Evolutionary conservation across 1,140 invertebrate species (phyloP), one percentile per base, ranked within the genome.

Genomic region (Pararge aegeria): DNA sequence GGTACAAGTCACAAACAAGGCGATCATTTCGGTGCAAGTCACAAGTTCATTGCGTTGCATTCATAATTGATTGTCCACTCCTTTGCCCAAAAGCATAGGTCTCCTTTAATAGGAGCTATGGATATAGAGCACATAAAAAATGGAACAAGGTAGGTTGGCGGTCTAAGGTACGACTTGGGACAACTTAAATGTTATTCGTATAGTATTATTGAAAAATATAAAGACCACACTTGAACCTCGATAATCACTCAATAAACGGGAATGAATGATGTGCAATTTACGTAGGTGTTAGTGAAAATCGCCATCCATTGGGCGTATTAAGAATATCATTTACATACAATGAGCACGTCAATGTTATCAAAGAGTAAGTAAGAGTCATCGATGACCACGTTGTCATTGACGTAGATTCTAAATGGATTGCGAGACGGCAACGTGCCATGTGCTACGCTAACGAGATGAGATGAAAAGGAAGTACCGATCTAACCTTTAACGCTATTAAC

Each of bases 391-490:
- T 20, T 46, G 42, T 20, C 42, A 46, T 46, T 46, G 12, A 46
- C 20, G n/a, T 40, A 40, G 16, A 16, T 55, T 49, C 18, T 60
- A 42, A 66, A 61, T 61, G 44, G 51, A 18, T 46, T 44, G 53
- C 60, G 40, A 62, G 60, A 60, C 52, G 30, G 55, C 46, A 46
- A 59, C 53, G 64, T 50, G 67, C 75, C 70, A 69, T 66, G 62
- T 66, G 55, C 55, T 30, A 37, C 64, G 62, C 72, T 72, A 72
- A 73, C 70, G 63, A 34, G 20, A 20, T 50, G 50, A 52, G 21
- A 34, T 55, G n/a, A n/a, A 50, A 66, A 55, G 70, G 75, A 78
- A 78, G 68, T 75, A 48, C 10, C 37, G 46, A 10, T 60, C 29
- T 50, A 54, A 60, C 57, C 40, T 60, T 59, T 64, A 55, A 55